phyloP scores from a whole-genome alignment of 2,888 invertebrate genomes.

The Cecidostiba fungosa region DNA sequence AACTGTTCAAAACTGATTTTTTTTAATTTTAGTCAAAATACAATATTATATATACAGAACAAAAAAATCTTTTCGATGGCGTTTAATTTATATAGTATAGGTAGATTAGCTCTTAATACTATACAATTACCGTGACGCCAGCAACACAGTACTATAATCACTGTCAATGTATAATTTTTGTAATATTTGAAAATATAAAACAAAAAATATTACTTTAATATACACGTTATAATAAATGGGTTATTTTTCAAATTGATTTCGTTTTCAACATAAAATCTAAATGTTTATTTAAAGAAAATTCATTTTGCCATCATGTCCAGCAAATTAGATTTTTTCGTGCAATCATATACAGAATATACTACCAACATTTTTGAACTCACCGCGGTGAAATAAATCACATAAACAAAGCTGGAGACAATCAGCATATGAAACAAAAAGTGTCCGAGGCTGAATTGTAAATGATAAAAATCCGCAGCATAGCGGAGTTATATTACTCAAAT shows the following conservation, averaged over 20 bases:
- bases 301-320: background rate
- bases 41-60: no score
- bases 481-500: constrained; percentile 57
- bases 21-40: background rate
- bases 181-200: no score
- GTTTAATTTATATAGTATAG: no score
- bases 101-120: no score
- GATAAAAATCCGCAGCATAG: constrained; percentile 31
- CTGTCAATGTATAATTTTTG: no score
- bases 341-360: background rate
- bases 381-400: background rate
- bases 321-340: background rate
- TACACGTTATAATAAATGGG: background rate
- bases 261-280: background rate
- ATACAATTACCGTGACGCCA: no score
- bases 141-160: no score
- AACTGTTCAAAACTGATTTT: background rate
- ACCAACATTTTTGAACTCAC: background rate
- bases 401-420: constrained; percentile 17
- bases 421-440: constrained; percentile 31
- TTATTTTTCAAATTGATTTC: background rate
- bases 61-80: no score
- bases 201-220: no score
- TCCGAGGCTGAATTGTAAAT: constrained; percentile 23
- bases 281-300: constrained; percentile 11